Percentiles rank a stretch among this genome's conserved stretches.
Evolutionary conservation across 2,113 vertebrate species (phyloP).

Genomic region (Dissostichus mawsoni): DNA sequence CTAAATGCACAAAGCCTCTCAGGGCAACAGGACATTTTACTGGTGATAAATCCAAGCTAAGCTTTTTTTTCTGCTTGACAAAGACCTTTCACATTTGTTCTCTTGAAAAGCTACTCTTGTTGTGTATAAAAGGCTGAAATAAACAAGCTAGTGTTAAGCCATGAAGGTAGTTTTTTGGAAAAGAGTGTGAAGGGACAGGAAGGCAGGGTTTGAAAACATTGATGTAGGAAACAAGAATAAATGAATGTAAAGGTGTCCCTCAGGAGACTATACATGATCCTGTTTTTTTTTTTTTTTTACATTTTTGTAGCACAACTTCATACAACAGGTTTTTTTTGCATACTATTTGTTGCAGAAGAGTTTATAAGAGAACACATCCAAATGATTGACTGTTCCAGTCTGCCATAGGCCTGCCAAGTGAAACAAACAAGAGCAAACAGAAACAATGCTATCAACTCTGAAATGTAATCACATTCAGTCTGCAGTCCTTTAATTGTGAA

Average conservation of each 20-base stretch:
- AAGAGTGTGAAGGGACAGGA: not conserved
- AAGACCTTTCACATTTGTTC: not conserved
- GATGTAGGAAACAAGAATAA: too few relatives aligned
- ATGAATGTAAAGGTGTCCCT: not conserved
- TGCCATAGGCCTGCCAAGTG: conserved; percentile 35
- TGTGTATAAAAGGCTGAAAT: conserved; percentile 4
- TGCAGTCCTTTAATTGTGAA: not conserved
- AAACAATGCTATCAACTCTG: not conserved
- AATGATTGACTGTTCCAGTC: conserved; percentile 8
- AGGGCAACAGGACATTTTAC: not conserved
- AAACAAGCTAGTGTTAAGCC: not conserved
- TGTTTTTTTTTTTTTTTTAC: not conserved
- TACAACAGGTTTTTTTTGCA: not conserved
- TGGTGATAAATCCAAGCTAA: not conserved
- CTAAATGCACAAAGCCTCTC: not conserved
- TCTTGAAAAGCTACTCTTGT: not conserved
- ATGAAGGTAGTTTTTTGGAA: not conserved
- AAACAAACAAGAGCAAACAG: conserved; percentile 44
- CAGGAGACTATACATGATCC: not conserved
- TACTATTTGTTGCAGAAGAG: conserved; percentile 13
- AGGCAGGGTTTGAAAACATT: not conserved
- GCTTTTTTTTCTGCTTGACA: not conserved
- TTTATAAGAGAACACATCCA: conserved; percentile 2
- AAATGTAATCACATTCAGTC: conserved; percentile 2
- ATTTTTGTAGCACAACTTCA: not conserved